A percentile compares a stretch with the other conserved stretches of the same genome.
Conservation (phyloP, 2,113 vertebrate genomes). For the Cavia aperea region DNA sequence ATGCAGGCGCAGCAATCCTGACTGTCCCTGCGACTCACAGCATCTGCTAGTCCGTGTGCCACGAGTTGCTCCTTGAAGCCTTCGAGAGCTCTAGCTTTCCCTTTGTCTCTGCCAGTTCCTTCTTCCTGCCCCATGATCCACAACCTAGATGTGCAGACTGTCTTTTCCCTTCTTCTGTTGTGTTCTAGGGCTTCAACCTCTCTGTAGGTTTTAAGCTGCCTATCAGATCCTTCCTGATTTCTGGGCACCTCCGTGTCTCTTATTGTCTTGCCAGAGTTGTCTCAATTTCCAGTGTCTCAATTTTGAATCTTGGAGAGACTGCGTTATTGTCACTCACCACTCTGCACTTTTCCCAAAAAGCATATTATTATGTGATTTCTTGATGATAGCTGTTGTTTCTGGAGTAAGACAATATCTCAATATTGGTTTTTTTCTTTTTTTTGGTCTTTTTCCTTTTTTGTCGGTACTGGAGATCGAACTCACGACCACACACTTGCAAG, state of each 20-base stretch:
- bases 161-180: neutral
- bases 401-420: neutral
- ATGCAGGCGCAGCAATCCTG: neutral
- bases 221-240: neutral
- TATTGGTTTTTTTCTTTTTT: neutral
- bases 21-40: neutral
- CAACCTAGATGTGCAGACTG: neutral
- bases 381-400: neutral
- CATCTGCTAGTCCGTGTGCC: neutral
- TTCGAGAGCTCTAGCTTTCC: neutral
- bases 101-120: neutral
- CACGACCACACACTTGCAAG: too few relatives aligned
- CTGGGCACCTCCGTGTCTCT: neutral
- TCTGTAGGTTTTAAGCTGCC: neutral
- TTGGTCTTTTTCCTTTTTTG: too few relatives aligned
- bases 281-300: neutral
- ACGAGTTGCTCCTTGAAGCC: neutral
- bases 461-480: too few relatives aligned
- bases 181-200: neutral
- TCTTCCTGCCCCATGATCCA: neutral
- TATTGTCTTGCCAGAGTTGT: neutral
- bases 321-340: neutral
- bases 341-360: neutral
- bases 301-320: neutral
- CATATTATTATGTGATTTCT: neutral